Percentiles rank a stretch among this genome's conserved stretches.
These are phyloP conservation scores for Rhabdomys dilectus DNA, from an alignment of 2,113 vertebrate genomes.

Conservation along the genomic window DNA sequence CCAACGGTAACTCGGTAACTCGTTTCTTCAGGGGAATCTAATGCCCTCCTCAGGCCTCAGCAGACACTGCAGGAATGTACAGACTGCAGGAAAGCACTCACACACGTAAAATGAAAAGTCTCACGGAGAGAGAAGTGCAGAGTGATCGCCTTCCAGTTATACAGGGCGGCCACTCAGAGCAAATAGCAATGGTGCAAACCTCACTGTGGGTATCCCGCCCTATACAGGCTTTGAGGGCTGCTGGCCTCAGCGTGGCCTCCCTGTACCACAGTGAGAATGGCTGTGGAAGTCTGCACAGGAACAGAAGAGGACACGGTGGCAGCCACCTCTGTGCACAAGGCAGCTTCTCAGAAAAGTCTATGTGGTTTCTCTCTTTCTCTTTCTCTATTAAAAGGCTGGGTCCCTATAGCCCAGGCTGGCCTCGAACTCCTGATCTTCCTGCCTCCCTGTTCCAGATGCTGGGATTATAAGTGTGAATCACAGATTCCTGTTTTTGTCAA, in stretches of 20 bases:
- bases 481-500: neutral
- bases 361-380: neutral
- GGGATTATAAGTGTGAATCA: too few relatives aligned
- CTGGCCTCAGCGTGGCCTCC: neutral
- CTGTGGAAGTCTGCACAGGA: neutral
- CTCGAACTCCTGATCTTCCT: neutral
- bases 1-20: neutral
- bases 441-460: neutral
- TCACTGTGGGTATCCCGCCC: neutral
- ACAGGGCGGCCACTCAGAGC: rapidly evolving
- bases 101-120: neutral
- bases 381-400: neutral
- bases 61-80: too few relatives aligned
- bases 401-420: neutral
- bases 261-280: neutral
- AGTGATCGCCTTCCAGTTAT: too few relatives aligned
- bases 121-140: neutral
- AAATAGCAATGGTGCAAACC: neutral
- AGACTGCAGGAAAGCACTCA: neutral
- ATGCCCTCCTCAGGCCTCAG: neutral
- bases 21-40: neutral
- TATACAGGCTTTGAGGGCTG: neutral
- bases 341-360: neutral
- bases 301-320: neutral
- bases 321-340: neutral